Evolutionary conservation across 2,888 invertebrate species (phyloP).

Genomic region (Acronicta leporina): DNA sequence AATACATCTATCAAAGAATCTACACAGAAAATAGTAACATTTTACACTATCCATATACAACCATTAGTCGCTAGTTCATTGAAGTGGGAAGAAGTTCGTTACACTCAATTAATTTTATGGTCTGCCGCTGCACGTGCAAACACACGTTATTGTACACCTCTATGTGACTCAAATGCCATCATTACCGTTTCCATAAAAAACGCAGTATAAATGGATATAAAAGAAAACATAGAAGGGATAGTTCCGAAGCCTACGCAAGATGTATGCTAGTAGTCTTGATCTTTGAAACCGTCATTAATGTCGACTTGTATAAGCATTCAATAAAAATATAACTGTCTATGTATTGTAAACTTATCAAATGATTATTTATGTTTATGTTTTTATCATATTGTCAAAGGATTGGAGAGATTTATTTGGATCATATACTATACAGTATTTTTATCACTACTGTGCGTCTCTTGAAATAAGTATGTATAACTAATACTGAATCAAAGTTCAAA

Average conservation of each 20-base stretch:
- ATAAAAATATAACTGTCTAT: not conserved
- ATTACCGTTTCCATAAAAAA: slow-evolving; percentile 30
- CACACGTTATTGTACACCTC: slow-evolving; percentile 30
- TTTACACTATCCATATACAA: slow-evolving; percentile 7
- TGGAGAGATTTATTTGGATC: not conserved
- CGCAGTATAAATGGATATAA: slow-evolving; percentile 4
- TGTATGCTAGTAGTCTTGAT: not conserved
- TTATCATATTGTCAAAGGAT: not conserved
- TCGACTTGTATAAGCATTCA: not conserved
- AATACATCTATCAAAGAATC: not conserved
- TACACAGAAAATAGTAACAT: not conserved
- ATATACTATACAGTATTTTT: not conserved
- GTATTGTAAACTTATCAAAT: not conserved
- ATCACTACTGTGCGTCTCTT: no score
- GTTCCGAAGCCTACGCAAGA: not conserved
- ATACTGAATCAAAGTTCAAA: not conserved
- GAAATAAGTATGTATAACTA: no score
- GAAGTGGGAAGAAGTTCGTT: slow-evolving; percentile 66
- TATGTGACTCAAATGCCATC: slow-evolving; percentile 27
- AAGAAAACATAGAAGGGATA: slow-evolving; percentile 5
- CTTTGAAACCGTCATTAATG: not conserved
- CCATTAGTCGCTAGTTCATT: slow-evolving; percentile 28
- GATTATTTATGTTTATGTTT: not conserved
- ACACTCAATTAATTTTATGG: slow-evolving; percentile 66
- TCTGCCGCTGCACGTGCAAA: slow-evolving; percentile 47